Base-by-base conservation (phyloP, 2,888 invertebrate species). In the Tipula vernalis region DNA sequence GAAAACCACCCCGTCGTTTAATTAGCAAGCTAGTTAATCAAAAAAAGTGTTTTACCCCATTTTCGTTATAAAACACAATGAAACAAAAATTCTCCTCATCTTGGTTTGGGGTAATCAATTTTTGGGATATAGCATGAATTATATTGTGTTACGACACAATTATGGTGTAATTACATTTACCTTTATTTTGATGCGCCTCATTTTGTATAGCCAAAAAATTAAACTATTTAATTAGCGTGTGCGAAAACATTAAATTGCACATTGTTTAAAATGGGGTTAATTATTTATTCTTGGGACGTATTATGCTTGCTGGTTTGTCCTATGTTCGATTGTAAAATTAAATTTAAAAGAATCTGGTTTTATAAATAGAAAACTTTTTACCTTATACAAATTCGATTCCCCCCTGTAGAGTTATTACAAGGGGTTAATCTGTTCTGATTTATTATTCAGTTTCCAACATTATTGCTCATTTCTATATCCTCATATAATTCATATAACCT, bases 11-110 rank as follows among this genome's bases (percentile, higher is more conserved):
- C 90, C 88, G 28, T 89, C 88, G 89, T 90, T 91, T 91, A 91
- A 91, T 91, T 91, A 91, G 91, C 91, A 90, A 91, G 90, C 90
- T 90, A 90, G 90, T 91, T 91, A 91, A 91, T 91, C 91, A 91
- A 89, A 90, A 90, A 87, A 86, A 18, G 5, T 86, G 3, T 71
- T 28, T 28, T 10, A 28, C 28, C 71, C 71, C 36, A 85, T 85
- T 71, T 51, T 51, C 2, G n/a, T 10, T 28, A 4, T 71, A 71
- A 12, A 8, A 71, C 71, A 71, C 71, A 71, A 71, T 71, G 10
- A 28, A 51, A 51, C 4, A 6, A 51, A 51, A 51, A 51, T 3
- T 28, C 71, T 18, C 12, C 71, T 28, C 71, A 18, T 12, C 28
- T 28, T 10, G 28, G 10, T 28, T 4, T 71, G 71, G 12, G 71